These are phyloP conservation scores for Dendroctonus valens DNA, from an alignment of 1,140 invertebrate species.

Conservation along the genomic window DNA sequence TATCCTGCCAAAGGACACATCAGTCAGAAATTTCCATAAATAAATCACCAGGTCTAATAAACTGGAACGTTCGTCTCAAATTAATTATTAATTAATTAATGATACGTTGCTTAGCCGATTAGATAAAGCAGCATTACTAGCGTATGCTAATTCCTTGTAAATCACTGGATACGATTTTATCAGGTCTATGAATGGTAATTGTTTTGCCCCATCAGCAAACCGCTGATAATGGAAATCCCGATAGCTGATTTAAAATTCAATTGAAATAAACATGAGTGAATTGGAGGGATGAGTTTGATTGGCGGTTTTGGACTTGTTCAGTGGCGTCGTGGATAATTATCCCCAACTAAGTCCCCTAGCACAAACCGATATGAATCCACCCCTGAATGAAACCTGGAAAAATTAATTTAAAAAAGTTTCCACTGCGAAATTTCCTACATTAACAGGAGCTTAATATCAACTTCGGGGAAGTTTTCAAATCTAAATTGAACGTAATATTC, in stretches of 20 bases:
- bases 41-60: neutral
- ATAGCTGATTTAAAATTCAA: neutral
- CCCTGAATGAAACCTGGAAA: slow-evolving; percentile 4
- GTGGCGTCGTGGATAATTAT: neutral
- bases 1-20: too few species aligned
- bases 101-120: slow-evolving; percentile 45
- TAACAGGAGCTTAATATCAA: slow-evolving; percentile 28
- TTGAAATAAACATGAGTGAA: neutral
- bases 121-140: slow-evolving; percentile 48
- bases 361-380: neutral
- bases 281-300: neutral
- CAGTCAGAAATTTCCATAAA: too few species aligned
- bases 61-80: slow-evolving; percentile 28
- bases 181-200: slow-evolving; percentile 48
- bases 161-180: slow-evolving; percentile 51
- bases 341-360: neutral
- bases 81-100: slow-evolving; percentile 51
- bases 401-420: slow-evolving; percentile 23
- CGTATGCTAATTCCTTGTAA: slow-evolving; percentile 52
- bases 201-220: slow-evolving; percentile 36
- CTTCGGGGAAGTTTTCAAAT: slow-evolving; percentile 19
- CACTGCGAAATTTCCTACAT: slow-evolving; percentile 16
- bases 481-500: slow-evolving; percentile 28
- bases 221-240: slow-evolving; percentile 14
- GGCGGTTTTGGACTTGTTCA: too few species aligned